Conservation (phyloP, 2,888 invertebrate genomes). For the Drosophila atroscutellata region DNA sequence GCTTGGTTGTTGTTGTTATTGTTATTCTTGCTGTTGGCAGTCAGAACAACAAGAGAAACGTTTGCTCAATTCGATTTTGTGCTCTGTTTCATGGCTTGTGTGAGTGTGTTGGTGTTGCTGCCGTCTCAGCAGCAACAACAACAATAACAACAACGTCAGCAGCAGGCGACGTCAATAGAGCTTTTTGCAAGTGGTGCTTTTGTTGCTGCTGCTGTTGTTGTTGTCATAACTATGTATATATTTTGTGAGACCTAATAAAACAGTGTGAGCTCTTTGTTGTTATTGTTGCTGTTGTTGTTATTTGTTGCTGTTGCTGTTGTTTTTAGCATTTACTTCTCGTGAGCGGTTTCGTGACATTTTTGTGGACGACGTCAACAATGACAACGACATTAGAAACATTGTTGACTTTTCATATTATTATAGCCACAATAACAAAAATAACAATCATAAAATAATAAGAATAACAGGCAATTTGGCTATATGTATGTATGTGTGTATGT, state of each 20-base stretch:
- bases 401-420: conserved; percentile 66
- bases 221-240: conserved; percentile 50
- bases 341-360: conserved; percentile 66
- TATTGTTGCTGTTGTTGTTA: conserved; percentile 36
- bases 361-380: conserved; percentile 39
- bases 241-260: conserved; percentile 69
- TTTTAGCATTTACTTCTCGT: conserved; percentile 35
- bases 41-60: conserved; percentile 52
- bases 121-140: conserved; percentile 38
- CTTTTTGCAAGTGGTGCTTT: conserved; percentile 36
- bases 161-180: conserved; percentile 26
- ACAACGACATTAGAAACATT: conserved; percentile 59
- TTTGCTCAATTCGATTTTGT: conserved; percentile 35
- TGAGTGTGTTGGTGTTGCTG: conserved; percentile 31
- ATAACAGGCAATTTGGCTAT: conserved; percentile 54
- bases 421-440: conserved; percentile 52
- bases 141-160: conserved; percentile 10
- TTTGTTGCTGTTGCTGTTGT: conserved; percentile 36
- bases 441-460: conserved; percentile 52
- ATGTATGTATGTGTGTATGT: not conserved
- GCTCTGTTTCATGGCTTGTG: conserved; percentile 19
- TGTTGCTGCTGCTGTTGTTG: conserved; percentile 28
- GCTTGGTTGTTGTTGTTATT: conserved; percentile 17
- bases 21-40: conserved; percentile 19
- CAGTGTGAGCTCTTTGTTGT: conserved; percentile 42